Percentiles rank a stretch among this genome's conserved stretches.
These are phyloP conservation scores for Crax fasciolata DNA, from an alignment of 2,797 vertebrate genomes.

Conservation along the genomic window DNA sequence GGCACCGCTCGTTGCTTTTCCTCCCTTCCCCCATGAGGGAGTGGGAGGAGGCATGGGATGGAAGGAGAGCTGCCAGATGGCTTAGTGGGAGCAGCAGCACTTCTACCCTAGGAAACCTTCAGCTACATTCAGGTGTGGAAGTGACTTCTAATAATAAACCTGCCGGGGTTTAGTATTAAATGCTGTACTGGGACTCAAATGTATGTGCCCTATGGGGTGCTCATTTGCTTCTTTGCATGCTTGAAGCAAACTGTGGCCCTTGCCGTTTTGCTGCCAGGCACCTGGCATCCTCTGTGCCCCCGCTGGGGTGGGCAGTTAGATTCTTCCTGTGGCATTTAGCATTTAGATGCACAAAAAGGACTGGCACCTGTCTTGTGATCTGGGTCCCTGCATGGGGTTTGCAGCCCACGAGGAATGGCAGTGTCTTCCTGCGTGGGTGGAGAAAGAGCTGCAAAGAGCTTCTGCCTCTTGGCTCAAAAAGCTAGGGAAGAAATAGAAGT, in stretches of 20 bases:
- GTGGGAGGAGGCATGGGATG: background rate
- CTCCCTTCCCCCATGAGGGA: background rate
- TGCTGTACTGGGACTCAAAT: background rate
- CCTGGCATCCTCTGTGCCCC: background rate
- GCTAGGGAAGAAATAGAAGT: background rate
- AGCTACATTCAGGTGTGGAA: background rate
- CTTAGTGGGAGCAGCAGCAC: background rate
- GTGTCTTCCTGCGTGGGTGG: background rate
- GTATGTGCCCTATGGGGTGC: background rate
- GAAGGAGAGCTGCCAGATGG: background rate
- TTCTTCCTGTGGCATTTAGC: background rate
- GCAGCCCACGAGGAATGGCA: background rate
- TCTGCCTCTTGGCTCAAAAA: background rate
- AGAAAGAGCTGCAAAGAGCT: background rate
- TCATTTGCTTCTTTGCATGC: background rate
- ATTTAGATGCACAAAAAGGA: background rate
- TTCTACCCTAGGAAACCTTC: slow-evolving; percentile 32
- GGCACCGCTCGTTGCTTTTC: background rate
- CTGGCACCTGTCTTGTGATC: background rate
- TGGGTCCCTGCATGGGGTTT: background rate
- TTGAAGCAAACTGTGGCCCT: background rate
- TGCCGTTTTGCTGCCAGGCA: background rate
- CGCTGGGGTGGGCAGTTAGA: background rate
- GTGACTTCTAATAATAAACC: background rate
- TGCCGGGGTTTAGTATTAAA: background rate